Evolutionary conservation across 2,797 vertebrate genomes (phyloP).

Genomic region (Sebastes itinus): DNA sequence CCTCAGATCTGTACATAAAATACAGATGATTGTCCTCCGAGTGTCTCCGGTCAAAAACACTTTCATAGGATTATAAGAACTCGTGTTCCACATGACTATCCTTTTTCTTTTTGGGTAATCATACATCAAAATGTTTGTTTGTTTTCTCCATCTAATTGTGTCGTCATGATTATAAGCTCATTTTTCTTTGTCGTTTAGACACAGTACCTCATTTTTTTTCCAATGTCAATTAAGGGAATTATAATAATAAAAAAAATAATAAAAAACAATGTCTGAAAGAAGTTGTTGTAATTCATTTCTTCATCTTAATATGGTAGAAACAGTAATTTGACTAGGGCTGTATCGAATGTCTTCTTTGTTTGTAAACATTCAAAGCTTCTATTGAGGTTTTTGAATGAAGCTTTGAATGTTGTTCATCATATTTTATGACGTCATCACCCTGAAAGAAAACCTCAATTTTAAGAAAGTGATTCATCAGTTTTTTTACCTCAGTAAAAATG

Average conservation of each 20-base stretch:
- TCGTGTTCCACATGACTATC: not conserved
- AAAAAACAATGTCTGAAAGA: not conserved
- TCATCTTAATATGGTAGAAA: not conserved
- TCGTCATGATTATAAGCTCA: constrained; percentile 22
- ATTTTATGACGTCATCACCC: not conserved
- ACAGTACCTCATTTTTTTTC: constrained; percentile 74
- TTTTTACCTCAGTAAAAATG: too few relatives aligned
- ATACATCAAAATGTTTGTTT: constrained; percentile 3
- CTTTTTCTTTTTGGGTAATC: not conserved
- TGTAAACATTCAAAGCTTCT: not conserved
- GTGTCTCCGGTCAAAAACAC: constrained; percentile 7
- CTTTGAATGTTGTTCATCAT: too few relatives aligned
- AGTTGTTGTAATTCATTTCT: not conserved
- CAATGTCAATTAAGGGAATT: constrained; percentile 63
- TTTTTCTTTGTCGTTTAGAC: constrained; percentile 60
- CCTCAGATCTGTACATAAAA: constrained; percentile 11
- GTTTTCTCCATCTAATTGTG: constrained; percentile 1
- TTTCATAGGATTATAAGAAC: not conserved
- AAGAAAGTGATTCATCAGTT: not conserved
- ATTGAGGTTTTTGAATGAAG: too few relatives aligned
- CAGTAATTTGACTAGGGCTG: not conserved
- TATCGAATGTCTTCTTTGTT: not conserved
- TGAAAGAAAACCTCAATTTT: not conserved
- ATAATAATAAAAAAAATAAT: constrained; percentile 46
- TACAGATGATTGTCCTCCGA: constrained; percentile 8